Evolutionary conservation across 2,797 vertebrate species (phyloP), one percentile per base, ranked within the genome.

Genomic region (Phrynocephalus vlangalii): DNA sequence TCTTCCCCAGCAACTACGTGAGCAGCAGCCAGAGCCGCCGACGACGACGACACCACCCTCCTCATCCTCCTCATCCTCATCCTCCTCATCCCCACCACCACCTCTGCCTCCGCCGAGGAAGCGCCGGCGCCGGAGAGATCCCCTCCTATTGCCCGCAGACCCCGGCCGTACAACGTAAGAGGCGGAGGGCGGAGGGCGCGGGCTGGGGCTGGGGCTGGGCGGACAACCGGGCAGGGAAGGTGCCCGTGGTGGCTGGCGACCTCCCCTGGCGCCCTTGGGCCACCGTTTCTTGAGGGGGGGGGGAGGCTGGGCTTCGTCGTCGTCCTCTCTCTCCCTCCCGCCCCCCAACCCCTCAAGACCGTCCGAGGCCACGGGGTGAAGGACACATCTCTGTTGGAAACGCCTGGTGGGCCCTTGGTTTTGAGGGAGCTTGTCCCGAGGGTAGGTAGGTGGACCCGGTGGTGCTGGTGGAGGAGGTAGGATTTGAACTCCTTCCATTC

Each of bases 1-100:
- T 97, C 94, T 97, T 97, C 95, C 98, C 98, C 88, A 98, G 98
- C 94, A 99, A 99, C 95, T 99, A 99, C 96, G 98, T 99, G 95
- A 98, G 98, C 95, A 97, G 94, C 91, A 76, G 95, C 97, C 94
- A 2, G 63, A 28, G 77, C 77, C 2, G n/a, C 20, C 97, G 75
- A 50, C 68, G 24, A 68, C 38, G 38, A 4, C 38, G 5, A 44
- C 38, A 44, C 38, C 38, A 44, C 38, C 38, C 38, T 33, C 33
- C 33, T 44, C 38, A 44, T 44, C 38, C 3, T 44, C 38, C 5
- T 44, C 38, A 3, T 70, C 2, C 9, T 10, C 38, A 5, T 44
- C 38, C 0, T 44, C 38, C 5, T 44, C 38, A 3, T 70, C 2
- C 15, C 18, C 52, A 38, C 13, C 97, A 63, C 68, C 68, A 16